Conservation (phyloP, 2,888 invertebrate genomes). For the Xanthorhoe spadicearia region DNA sequence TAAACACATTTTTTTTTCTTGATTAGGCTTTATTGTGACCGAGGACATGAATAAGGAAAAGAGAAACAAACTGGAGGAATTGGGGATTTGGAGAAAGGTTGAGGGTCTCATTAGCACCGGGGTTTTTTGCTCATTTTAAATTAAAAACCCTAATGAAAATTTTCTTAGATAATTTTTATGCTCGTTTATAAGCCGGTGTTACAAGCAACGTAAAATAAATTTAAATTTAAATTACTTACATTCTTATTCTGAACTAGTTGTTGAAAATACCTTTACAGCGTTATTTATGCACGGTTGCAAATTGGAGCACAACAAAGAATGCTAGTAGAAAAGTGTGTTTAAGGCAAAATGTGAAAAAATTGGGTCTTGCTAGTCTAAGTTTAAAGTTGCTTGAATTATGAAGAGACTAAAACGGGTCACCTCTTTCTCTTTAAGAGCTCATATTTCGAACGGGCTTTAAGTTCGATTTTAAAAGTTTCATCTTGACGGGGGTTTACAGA, state of each 20-base stretch:
- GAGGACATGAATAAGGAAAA: constrained; percentile 48
- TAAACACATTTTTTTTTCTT: constrained; percentile 50
- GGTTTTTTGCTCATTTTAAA: constrained; percentile 40
- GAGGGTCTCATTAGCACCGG: constrained; percentile 42
- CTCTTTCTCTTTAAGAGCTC: constrained; percentile 27
- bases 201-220: neutral
- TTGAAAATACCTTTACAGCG: constrained; percentile 12
- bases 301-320: constrained; percentile 19
- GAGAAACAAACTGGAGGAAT: constrained; percentile 52
- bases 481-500: constrained; percentile 33
- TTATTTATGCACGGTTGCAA: constrained; percentile 21
- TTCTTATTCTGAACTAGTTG: constrained; percentile 16
- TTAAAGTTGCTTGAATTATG: constrained; percentile 15
- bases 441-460: constrained; percentile 25
- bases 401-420: constrained; percentile 28
- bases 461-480: constrained; percentile 35
- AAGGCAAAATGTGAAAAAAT: constrained; percentile 14
- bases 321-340: constrained; percentile 14
- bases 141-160: constrained; percentile 38
- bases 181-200: neutral
- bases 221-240: neutral
- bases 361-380: constrained; percentile 15
- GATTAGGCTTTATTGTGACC: constrained; percentile 51
- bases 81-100: constrained; percentile 45
- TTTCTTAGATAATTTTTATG: constrained; percentile 32